phyloP scores from a whole-genome alignment of 2,888 invertebrate genomes.

The Drosophila suboccidentalis region DNA sequence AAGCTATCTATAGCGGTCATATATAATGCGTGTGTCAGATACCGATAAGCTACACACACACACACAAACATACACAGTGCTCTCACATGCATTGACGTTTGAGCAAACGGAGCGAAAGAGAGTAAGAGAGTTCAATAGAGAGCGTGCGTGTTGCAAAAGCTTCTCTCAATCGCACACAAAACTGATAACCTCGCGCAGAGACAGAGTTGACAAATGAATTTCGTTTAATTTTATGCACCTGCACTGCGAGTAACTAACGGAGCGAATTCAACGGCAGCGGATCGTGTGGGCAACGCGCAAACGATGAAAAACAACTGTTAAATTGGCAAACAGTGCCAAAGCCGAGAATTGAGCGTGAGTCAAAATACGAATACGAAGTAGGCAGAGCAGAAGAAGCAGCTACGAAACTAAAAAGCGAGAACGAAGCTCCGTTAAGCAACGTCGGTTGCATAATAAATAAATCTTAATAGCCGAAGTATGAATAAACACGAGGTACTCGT shows the following conservation, averaged over 20 bases:
- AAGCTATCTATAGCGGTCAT: slow-evolving; percentile 50
- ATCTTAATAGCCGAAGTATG: slow-evolving; percentile 39
- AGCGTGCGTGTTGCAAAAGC: slow-evolving; percentile 1
- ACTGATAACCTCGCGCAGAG: slow-evolving; percentile 7
- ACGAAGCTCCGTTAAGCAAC: slow-evolving; percentile 58
- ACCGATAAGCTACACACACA: slow-evolving; percentile 49
- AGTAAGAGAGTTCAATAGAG: background rate
- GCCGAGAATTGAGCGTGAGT: slow-evolving; percentile 62
- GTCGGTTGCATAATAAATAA: slow-evolving; percentile 51
- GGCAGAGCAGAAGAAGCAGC: slow-evolving; percentile 30
- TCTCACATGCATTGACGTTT: slow-evolving; percentile 30
- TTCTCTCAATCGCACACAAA: slow-evolving; percentile 2
- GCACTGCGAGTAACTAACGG: slow-evolving; percentile 33
- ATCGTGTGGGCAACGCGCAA: slow-evolving; percentile 63
- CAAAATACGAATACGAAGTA: slow-evolving; percentile 19
- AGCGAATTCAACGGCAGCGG: slow-evolving; percentile 32
- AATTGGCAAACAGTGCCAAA: slow-evolving; percentile 48
- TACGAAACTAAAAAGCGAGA: slow-evolving; percentile 39
- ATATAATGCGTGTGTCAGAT: slow-evolving; percentile 53
- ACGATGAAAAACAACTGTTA: slow-evolving; percentile 70
- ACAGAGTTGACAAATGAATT: slow-evolving; percentile 15
- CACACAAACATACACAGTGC: slow-evolving; percentile 10
- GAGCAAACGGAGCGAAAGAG: slow-evolving; percentile 20
- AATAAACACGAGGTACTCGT: slow-evolving; percentile 41
- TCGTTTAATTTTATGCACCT: slow-evolving; percentile 39